Evolutionary conservation across 2,888 invertebrate genomes (phyloP), one percentile per base, ranked within the genome.

Genomic region (Cheilosia soror): DNA sequence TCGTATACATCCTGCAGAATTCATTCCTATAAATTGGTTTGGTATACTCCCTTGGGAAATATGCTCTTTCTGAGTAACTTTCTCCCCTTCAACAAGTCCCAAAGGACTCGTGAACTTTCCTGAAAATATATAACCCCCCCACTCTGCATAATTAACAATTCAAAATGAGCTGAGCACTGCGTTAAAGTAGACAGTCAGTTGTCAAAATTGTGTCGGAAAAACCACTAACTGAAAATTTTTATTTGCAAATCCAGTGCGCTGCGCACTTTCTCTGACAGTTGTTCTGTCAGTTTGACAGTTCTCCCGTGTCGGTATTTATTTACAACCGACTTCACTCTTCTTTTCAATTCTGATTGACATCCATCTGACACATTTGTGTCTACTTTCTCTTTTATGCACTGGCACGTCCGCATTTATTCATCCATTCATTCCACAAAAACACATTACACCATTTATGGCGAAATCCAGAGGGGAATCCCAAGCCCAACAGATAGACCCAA

Each of bases 311-410:
- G 15, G 25, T 37, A 40, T 29, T 20, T 78, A 55, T 71, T 63
- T 63, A 11, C 25, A 47, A 37, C 7, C 15, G 9, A 51, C 29
- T 66, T 62, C 5, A 27, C 62, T 71, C 4, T 11, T 47, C 25
- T 11, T 3, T 29, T 53, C 80, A 71, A 84, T 80, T 75, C 84
- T 84, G 84, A 84, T 75, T 84, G 84, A 84, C 84, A 62, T 75
- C 37, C 37, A 55, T 73, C 79, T 75, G 83, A 65, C 68, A 84
- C 69, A 73, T 83, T 72, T 72, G 47, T 60, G 51, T 62, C 49
- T 51, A 13, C 51, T 63, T 63, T 47, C 42, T 15, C 44, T 11
- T 9, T 37, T 37, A 37, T 37, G 9, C 37, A 37, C 62, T 15
- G 42, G 6, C 44, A 25, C 65, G 44, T 68, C 57, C 25, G 29